A percentile compares a stretch with the other conserved stretches of the same genome.
phyloP scores from a whole-genome alignment of 1,140 invertebrate species.

The Pollicipes pollicipes region DNA sequence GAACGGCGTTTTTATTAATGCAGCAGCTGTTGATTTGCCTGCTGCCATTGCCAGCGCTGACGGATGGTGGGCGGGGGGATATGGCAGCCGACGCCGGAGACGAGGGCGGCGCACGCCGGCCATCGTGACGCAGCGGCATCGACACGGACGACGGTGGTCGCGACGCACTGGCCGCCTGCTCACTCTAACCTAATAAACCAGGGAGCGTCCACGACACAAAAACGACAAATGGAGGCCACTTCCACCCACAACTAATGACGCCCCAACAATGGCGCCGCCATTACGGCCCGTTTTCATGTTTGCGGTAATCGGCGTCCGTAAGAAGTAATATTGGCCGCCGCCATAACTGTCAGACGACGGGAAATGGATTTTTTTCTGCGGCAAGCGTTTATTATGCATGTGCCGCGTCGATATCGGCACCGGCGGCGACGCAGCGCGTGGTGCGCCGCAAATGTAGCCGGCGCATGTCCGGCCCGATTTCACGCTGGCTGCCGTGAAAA shows the following conservation, averaged over 20 bases:
- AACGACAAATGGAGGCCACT: neutral
- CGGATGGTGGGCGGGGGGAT: neutral
- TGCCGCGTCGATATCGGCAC: neutral
- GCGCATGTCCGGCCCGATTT: neutral
- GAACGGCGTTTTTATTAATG: neutral
- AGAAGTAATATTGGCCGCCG: neutral
- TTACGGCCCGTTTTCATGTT: neutral
- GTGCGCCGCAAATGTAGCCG: neutral
- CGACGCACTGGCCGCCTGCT: too few species aligned
- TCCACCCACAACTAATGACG: neutral
- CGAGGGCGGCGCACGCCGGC: too few species aligned
- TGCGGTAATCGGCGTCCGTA: neutral
- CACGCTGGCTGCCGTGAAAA: neutral
- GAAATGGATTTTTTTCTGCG: neutral
- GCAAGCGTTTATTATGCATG: neutral
- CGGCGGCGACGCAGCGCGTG: neutral
- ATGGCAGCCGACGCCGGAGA: neutral
- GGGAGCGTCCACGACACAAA: neutral
- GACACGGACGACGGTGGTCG: neutral
- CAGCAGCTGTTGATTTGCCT: neutral
- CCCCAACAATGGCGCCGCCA: neutral
- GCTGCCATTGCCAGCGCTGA: neutral
- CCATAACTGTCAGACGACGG: neutral
- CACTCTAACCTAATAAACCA: neutral
- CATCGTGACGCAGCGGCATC: neutral